phyloP scores from a whole-genome alignment of 92 coral and sea anemone species.

The Ricordea florida region DNA sequence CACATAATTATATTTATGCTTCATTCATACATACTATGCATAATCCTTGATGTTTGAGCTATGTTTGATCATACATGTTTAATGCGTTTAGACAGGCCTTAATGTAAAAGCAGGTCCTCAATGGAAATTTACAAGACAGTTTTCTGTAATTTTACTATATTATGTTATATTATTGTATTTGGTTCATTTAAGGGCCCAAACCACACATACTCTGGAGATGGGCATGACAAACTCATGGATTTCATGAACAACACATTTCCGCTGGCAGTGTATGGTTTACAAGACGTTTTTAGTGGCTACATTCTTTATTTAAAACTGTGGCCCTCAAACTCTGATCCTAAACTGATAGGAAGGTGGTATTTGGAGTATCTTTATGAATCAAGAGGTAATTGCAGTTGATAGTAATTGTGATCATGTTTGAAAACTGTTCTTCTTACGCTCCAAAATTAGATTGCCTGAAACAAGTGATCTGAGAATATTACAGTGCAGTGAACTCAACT shows the following conservation, averaged over 20 bases:
- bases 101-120: conserved; percentile 4
- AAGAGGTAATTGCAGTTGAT: conserved; percentile 41
- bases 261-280: conserved; percentile 67
- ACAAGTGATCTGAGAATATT: not conserved
- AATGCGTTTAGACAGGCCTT: conserved; percentile 10
- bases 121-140: not conserved
- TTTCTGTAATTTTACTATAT: not conserved
- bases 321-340: conserved; percentile 60
- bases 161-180: too few species aligned
- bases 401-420: conserved; percentile 1
- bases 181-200: conserved; percentile 54
- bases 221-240: conserved; percentile 66
- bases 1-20: not conserved
- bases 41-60: not conserved
- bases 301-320: conserved; percentile 57
- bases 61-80: conserved; percentile 5
- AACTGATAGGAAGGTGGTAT: conserved; percentile 62
- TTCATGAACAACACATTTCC: conserved; percentile 58
- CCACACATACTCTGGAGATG: conserved; percentile 68
- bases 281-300: conserved; percentile 66
- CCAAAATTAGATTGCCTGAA: not conserved
- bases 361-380: conserved; percentile 37
- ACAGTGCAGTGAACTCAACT: not conserved
- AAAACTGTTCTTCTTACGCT: not conserved
- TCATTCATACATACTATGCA: not conserved